phyloP scores from a whole-genome alignment of 2,113 vertebrate genomes.

The Sinocyclocheilus anophthalmus region DNA sequence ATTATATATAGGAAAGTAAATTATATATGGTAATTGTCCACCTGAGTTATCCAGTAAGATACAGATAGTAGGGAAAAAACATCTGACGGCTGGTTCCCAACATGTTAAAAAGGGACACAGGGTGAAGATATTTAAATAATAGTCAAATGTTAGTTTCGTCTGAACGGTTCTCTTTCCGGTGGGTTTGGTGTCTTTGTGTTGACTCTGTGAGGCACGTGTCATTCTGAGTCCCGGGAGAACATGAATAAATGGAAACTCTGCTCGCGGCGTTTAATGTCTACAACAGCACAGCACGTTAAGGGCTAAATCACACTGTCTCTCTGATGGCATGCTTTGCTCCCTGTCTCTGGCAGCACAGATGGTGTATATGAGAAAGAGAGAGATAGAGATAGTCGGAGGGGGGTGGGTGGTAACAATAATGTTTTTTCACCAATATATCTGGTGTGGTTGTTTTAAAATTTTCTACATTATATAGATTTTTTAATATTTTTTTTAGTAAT shows the following conservation, averaged over 20 bases:
- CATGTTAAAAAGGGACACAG: neutral
- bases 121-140: neutral
- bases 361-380: neutral
- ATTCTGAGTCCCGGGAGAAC: conserved; percentile 20
- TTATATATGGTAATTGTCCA: no score
- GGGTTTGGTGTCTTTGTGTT: neutral
- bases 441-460: no score
- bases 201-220: conserved; percentile 26
- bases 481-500: no score
- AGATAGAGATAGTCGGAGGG: neutral
- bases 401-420: neutral
- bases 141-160: neutral
- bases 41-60: neutral
- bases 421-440: no score
- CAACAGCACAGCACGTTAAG: conserved; percentile 29
- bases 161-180: neutral
- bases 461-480: no score
- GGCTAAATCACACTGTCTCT: conserved; percentile 5
- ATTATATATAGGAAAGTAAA: no score
- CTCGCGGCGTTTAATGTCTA: conserved; percentile 12
- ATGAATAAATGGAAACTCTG: conserved; percentile 21
- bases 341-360: conserved; percentile 21
- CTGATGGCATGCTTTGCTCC: conserved; percentile 22
- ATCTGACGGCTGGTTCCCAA: neutral
- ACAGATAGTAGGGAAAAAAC: no score